Percentiles rank a stretch among this genome's conserved stretches.
These are phyloP conservation scores for Drosophila neocordata DNA, from an alignment of 1,140 invertebrate species.

Conservation along the genomic window DNA sequence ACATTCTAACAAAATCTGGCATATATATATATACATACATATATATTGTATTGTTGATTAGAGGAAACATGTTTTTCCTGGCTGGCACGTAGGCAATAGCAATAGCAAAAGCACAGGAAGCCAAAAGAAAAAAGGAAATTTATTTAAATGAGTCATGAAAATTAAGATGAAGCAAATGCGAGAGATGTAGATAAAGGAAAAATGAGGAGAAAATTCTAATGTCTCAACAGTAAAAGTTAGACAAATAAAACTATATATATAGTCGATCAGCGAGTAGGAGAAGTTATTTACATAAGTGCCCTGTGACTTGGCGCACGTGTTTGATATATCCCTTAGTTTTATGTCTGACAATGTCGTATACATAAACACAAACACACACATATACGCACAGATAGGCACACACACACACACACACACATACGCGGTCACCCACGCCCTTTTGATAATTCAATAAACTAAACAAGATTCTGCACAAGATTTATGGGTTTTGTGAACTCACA, in stretches of 20 bases:
- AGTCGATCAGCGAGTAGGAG: constrained; percentile 6
- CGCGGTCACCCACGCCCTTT: constrained; percentile 25
- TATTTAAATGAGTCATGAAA: constrained; percentile 74
- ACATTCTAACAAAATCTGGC: not conserved
- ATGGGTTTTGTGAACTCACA: constrained; percentile 69
- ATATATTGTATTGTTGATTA: constrained; percentile 2
- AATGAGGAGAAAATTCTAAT: constrained; percentile 47
- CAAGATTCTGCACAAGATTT: constrained; percentile 73
- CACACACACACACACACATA: constrained; percentile 21
- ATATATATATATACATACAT: not conserved
- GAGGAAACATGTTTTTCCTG: constrained; percentile 17
- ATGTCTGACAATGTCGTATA: constrained; percentile 57
- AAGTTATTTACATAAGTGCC: constrained; percentile 70
- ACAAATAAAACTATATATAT: constrained; percentile 80
- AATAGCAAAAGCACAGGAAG: constrained; percentile 15
- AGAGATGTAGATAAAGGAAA: constrained; percentile 68
- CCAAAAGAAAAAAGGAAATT: constrained; percentile 49
- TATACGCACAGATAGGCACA: not conserved
- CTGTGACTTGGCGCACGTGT: constrained; percentile 59
- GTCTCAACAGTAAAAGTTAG: constrained; percentile 42
- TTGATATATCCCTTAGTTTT: constrained; percentile 76
- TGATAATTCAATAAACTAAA: constrained; percentile 80
- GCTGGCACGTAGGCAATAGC: constrained; percentile 35
- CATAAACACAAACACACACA: constrained; percentile 22
- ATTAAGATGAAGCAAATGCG: constrained; percentile 58